phyloP scores from a whole-genome alignment of 2,797 vertebrate species.

The Takifugu rubripes region DNA sequence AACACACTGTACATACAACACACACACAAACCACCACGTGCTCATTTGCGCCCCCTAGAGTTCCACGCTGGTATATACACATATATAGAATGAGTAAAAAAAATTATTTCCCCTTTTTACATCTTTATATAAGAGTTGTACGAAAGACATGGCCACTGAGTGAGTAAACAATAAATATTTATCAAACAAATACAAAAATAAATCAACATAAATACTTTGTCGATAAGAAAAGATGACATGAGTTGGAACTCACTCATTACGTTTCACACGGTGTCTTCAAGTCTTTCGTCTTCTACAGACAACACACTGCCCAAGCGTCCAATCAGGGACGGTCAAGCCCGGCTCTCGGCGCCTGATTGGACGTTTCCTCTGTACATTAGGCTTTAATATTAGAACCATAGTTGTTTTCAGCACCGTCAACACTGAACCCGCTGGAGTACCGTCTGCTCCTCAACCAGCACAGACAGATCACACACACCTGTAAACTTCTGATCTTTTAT shows the following conservation, averaged over 20 bases:
- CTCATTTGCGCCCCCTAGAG: slow-evolving; percentile 34
- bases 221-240: slow-evolving; percentile 63
- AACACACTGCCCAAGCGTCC: slow-evolving; percentile 31
- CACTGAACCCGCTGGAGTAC: not conserved
- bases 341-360: slow-evolving; percentile 21
- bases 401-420: slow-evolving; percentile 62
- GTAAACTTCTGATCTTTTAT: no score
- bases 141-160: slow-evolving; percentile 80
- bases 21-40: slow-evolving; percentile 38
- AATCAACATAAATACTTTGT: slow-evolving; percentile 75
- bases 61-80: slow-evolving; percentile 76
- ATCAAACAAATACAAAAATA: slow-evolving; percentile 79
- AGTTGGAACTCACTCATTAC: slow-evolving; percentile 48
- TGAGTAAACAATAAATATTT: slow-evolving; percentile 78
- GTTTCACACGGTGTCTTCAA: slow-evolving; percentile 56
- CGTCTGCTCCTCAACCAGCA: no score
- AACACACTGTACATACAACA: slow-evolving; percentile 63
- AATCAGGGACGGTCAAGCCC: slow-evolving; percentile 20
- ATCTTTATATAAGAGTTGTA: slow-evolving; percentile 77
- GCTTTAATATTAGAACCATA: slow-evolving; percentile 40
- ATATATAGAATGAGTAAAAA: slow-evolving; percentile 75
- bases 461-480: no score
- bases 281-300: slow-evolving; percentile 57
- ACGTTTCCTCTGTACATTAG: slow-evolving; percentile 51
- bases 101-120: slow-evolving; percentile 74